Conservation (phyloP, 1,140 invertebrate species). For the Trichoplusia ni region DNA sequence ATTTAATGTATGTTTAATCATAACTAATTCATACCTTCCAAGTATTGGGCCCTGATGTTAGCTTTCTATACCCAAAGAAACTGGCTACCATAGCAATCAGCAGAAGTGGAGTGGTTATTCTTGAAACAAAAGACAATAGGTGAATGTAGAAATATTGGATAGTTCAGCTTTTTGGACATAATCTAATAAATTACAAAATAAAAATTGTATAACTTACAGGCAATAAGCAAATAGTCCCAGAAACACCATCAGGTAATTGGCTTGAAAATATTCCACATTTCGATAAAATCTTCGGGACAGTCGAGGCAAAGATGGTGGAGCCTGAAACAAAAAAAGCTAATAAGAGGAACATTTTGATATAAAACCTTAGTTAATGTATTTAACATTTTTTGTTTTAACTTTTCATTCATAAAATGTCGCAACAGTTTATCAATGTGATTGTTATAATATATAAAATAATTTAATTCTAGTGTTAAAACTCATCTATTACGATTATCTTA, state of each 20-base stretch:
- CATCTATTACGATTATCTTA: no score
- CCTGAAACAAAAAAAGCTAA: constrained; percentile 45
- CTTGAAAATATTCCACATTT: constrained; percentile 93
- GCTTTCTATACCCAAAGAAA: constrained; percentile 72
- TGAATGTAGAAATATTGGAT: not conserved
- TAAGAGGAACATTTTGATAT: not conserved
- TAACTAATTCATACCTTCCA: constrained; percentile 61
- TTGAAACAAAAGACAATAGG: constrained; percentile 45
- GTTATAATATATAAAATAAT: constrained; percentile 23
- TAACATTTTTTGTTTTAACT: not conserved
- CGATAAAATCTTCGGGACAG: constrained; percentile 87
- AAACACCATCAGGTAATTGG: constrained; percentile 94
- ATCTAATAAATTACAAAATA: not conserved
- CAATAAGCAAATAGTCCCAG: constrained; percentile 91
- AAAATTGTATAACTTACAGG: constrained; percentile 85
- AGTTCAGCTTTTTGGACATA: not conserved
- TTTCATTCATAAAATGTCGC: not conserved
- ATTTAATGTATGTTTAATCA: not conserved
- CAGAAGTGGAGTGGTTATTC: constrained; percentile 81
- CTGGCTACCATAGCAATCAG: constrained; percentile 78
- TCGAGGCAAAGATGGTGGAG: constrained; percentile 85
- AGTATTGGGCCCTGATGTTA: constrained; percentile 70
- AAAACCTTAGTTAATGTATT: not conserved
- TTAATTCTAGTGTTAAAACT: no score
- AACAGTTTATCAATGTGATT: not conserved